Percentiles rank a stretch among this genome's conserved stretches.
These are phyloP conservation scores for Parazoanthus darwini DNA, from an alignment of 92 coral and sea anemone species.

Conservation along the genomic window DNA sequence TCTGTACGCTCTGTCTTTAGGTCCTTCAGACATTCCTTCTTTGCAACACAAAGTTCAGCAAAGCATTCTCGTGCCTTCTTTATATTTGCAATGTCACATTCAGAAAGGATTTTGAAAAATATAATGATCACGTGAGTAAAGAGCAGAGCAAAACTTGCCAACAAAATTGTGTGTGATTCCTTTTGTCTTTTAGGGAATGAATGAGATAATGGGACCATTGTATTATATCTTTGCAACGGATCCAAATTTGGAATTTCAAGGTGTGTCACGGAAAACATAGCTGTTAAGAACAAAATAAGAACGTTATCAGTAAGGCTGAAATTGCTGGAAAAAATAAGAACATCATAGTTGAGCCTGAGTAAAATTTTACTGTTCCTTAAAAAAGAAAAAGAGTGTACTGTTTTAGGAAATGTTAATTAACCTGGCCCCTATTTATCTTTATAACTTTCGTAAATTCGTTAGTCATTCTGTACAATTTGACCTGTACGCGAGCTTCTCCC, in stretches of 20 bases:
- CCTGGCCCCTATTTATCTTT: no score
- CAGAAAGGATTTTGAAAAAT: background rate
- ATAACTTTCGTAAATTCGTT: no score
- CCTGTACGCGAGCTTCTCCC: no score
- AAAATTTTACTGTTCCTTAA: no score
- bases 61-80: background rate
- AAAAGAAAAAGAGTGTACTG: no score
- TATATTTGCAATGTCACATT: background rate
- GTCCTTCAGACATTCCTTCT: no score
- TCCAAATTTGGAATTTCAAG: conserved; percentile 86
- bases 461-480: no score
- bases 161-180: background rate
- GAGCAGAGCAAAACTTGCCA: background rate
- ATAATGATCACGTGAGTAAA: background rate
- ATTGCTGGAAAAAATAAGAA: no score
- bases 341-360: no score
- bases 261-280: conserved; percentile 40
- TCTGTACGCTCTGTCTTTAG: background rate
- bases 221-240: conserved; percentile 92
- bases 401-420: no score
- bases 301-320: no score
- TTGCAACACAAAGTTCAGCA: background rate
- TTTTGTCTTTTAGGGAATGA: conserved; percentile 81
- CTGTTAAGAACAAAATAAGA: no score
- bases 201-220: conserved; percentile 97